Evolutionary conservation across 2,888 invertebrate species (phyloP).

Genomic region (Orthosia gothica): DNA sequence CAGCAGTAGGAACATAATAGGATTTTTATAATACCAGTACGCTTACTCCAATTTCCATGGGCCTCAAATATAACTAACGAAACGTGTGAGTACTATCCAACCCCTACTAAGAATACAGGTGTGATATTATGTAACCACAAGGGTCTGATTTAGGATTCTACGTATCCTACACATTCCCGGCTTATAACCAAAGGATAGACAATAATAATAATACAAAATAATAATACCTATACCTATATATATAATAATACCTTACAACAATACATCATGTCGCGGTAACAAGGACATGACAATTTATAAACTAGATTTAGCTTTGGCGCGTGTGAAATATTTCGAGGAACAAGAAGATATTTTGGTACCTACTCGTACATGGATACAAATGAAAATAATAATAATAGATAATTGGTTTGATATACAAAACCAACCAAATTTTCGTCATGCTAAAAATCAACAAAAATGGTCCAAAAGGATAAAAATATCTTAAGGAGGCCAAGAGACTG

Average conservation of each 20-base stretch:
- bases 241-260: too few relatives aligned
- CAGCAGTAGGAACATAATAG: neutral
- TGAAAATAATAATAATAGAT: too few relatives aligned
- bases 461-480: neutral
- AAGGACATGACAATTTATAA: conserved; percentile 34
- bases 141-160: conserved; percentile 38
- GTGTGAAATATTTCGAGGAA: neutral
- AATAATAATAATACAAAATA: too few relatives aligned
- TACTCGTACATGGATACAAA: too few relatives aligned
- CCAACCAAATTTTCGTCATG: neutral
- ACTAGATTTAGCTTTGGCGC: neutral
- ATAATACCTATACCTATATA: too few relatives aligned
- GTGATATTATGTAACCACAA: neutral
- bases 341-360: too few relatives aligned
- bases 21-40: too few relatives aligned
- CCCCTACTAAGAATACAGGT: neutral
- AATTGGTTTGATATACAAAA: too few relatives aligned
- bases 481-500: too few relatives aligned
- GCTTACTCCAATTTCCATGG: neutral
- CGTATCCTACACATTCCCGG: neutral
- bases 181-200: neutral
- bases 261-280: conserved; percentile 27
- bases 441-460: neutral
- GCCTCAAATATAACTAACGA: neutral
- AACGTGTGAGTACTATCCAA: neutral